Percentiles rank a stretch among this genome's conserved stretches.
Conservation (phyloP, 2,113 vertebrate genomes). For the Chloropsis hardwickii region DNA sequence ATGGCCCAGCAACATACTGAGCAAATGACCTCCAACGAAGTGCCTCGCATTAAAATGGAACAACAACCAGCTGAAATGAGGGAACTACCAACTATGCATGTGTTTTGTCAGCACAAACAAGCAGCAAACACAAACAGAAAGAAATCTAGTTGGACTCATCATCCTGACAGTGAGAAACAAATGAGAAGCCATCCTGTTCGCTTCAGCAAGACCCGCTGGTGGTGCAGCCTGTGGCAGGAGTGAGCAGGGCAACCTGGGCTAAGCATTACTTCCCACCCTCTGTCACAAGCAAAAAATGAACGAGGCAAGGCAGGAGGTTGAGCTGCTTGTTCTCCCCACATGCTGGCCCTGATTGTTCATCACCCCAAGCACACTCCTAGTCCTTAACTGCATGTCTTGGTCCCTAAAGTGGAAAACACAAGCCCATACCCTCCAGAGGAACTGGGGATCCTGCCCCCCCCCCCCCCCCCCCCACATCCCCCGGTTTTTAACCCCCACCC, state of each 20-base stretch:
- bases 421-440: background rate
- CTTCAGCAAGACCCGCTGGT: background rate
- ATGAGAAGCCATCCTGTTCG: background rate
- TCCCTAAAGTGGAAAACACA: background rate
- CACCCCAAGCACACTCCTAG: background rate
- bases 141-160: background rate
- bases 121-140: slow-evolving; percentile 57
- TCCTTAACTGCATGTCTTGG: background rate
- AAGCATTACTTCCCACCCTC: background rate
- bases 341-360: background rate
- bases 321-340: background rate
- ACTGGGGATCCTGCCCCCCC: background rate
- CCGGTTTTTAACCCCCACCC: too few species aligned
- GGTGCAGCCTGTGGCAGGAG: background rate
- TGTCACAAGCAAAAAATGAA: background rate
- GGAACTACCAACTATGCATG: slow-evolving; percentile 41
- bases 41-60: slow-evolving; percentile 29
- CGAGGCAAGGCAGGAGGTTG: background rate
- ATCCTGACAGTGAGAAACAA: slow-evolving; percentile 35
- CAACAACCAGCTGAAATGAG: slow-evolving; percentile 10
- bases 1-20: slow-evolving; percentile 40
- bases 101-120: slow-evolving; percentile 63
- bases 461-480: too few species aligned
- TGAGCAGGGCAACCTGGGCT: background rate
- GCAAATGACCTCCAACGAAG: slow-evolving; percentile 52